Conservation (phyloP, 2,113 vertebrate genomes). For the Anser brachyrhynchus region DNA sequence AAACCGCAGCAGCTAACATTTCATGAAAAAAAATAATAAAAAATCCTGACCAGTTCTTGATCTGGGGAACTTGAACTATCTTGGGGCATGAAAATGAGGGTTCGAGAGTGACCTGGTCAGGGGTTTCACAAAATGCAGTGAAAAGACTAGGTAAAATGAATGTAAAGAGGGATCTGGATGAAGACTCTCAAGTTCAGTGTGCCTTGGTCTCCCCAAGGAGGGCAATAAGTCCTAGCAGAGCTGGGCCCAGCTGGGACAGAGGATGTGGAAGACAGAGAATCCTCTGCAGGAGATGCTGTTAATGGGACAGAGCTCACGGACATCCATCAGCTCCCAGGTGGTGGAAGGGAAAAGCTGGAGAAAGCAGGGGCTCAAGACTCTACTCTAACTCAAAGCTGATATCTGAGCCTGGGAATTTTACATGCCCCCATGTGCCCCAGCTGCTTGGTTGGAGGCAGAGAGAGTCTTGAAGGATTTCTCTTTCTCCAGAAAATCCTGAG, state of each 20-base stretch:
- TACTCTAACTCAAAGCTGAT: neutral
- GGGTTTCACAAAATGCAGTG: neutral
- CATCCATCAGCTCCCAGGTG: neutral
- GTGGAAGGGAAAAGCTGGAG: neutral
- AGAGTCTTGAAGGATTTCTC: neutral
- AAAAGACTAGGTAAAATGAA: neutral
- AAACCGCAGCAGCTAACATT: neutral
- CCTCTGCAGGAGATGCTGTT: neutral
- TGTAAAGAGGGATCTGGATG: neutral
- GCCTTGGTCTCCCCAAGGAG: neutral
- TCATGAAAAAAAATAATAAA: neutral
- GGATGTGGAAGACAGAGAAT: neutral
- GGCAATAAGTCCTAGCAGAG: neutral
- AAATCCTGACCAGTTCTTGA: neutral
- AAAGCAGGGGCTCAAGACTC: too few species aligned
- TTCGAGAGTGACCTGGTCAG: neutral
- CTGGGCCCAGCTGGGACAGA: neutral
- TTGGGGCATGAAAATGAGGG: neutral
- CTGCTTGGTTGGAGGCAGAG: neutral
- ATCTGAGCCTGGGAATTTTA: neutral
- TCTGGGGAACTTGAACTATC: neutral
- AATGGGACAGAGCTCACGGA: neutral
- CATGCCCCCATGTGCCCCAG: neutral
- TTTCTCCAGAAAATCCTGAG: neutral
- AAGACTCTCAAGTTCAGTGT: neutral